Conservation (phyloP, 2,797 vertebrate genomes). For the Rhynchotus rufescens region DNA sequence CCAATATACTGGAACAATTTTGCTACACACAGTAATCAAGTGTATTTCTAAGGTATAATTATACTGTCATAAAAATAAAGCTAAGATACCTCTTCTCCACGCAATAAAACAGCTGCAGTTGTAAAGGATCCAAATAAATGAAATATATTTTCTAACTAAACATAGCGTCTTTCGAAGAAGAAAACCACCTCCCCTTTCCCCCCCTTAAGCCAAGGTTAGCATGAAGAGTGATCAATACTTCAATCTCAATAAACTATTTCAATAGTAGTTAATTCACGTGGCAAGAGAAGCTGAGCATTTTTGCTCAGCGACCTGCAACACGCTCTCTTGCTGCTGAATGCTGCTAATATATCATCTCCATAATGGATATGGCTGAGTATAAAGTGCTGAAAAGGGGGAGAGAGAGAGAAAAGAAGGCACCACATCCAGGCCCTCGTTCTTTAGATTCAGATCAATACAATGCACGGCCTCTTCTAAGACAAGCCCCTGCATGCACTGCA, state of each 20-base stretch:
- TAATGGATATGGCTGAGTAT: conserved; percentile 82
- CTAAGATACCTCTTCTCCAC: conserved; percentile 88
- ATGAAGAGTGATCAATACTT: conserved; percentile 90
- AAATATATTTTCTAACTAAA: conserved; percentile 83
- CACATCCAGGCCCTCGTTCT: conserved; percentile 69
- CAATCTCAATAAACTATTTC: conserved; percentile 92
- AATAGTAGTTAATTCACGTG: conserved; percentile 85
- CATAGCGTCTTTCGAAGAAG: conserved; percentile 80
- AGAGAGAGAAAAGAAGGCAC: conserved; percentile 44
- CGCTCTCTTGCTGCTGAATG: conserved; percentile 80
- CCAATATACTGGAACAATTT: conserved; percentile 90
- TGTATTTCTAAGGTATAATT: conserved; percentile 96
- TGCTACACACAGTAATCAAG: conserved; percentile 89
- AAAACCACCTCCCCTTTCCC: conserved; percentile 67
- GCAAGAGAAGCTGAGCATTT: conserved; percentile 83
- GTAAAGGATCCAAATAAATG: conserved; percentile 78
- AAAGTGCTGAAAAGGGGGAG: conserved; percentile 55
- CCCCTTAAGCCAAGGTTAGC: conserved; percentile 85
- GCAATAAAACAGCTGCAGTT: conserved; percentile 86
- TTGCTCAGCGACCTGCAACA: conserved; percentile 82
- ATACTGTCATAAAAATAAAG: conserved; percentile 94
- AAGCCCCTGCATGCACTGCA: conserved; percentile 67
- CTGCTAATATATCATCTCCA: conserved; percentile 83
- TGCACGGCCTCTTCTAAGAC: conserved; percentile 53
- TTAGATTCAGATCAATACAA: conserved; percentile 85